These are phyloP conservation scores for Bombus picipes DNA, from an alignment of 1,140 invertebrate species.

Conservation along the genomic window DNA sequence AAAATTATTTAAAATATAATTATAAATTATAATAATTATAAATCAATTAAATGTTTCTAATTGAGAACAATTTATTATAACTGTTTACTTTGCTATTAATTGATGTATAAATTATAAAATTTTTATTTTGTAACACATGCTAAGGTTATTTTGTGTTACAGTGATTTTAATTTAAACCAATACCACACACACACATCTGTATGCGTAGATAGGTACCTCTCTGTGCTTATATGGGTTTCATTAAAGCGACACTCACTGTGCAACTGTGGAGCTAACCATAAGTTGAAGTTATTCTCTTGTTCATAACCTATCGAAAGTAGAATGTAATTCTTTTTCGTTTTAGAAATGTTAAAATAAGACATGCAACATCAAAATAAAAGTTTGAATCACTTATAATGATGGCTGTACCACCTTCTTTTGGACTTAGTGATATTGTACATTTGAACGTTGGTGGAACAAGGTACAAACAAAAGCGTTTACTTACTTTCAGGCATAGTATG, in stretches of 20 bases:
- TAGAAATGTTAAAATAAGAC: not conserved
- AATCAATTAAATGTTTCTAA: too few species aligned
- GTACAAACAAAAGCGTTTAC: slow-evolving; percentile 78
- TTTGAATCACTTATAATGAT: slow-evolving; percentile 23
- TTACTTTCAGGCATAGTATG: slow-evolving; percentile 24
- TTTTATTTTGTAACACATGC: too few species aligned
- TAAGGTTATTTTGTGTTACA: too few species aligned
- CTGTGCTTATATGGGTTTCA: not conserved
- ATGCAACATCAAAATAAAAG: slow-evolving; percentile 11
- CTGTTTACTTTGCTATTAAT: too few species aligned
- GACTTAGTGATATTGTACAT: slow-evolving; percentile 88
- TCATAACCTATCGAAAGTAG: slow-evolving; percentile 31
- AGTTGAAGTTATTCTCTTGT: not conserved
- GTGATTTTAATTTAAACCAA: too few species aligned
- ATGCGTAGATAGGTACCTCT: too few species aligned
- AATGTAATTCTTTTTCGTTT: not conserved
- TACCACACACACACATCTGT: too few species aligned
- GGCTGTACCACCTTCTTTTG: slow-evolving; percentile 40
- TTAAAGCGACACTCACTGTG: not conserved
- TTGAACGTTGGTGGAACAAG: slow-evolving; percentile 92
- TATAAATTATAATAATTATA: too few species aligned
- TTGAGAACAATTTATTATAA: too few species aligned
- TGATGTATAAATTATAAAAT: too few species aligned
- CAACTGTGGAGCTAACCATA: not conserved
- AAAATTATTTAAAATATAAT: too few species aligned